Base-by-base conservation (phyloP, 1,140 invertebrate species). In the Drosophila ogumai region DNA sequence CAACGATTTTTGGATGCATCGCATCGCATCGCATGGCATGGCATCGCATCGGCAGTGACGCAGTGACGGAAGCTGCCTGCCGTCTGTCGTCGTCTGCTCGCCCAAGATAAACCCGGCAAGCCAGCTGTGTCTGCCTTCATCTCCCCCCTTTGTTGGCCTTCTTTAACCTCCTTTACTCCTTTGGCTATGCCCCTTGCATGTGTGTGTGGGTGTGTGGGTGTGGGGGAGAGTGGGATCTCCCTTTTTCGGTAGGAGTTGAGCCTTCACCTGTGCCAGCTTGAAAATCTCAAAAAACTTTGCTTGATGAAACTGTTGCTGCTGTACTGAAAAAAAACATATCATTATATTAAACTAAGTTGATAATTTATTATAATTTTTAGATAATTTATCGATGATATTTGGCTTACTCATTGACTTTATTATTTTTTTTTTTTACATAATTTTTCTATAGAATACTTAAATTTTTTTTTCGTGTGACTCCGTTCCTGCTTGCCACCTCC, bases 1-100 rank as follows among this genome's bases (percentile, higher is more conserved):
- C 84, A 88, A 88, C 84, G 80, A 84, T 88, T 87, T 87, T 87
- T 74, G 84, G 64, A 88, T 77, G 75, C 75, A 71, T 79, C 77
- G 60, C 41, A 52, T 79, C 64, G 60, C 41, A 40, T 58, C 40
- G 38, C 56, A 41, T 56, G 25, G 60, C 36, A 52, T 79, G 56
- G 60, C 41, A 40, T 58, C 56, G 38, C 56, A 41, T 56, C 63
- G 60, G 55, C 76, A 76, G 59, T 38, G 52, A 54, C 52, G 52
- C 36, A 64, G 36, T 75, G 79, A 82, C 82, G 75, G 85, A 87
- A 79, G 82, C 82, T 57, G 69, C 57, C 31, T 52, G 17, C 66
- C 50, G 60, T 22, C 67, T 71, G 67, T 50, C 52, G 34, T 34
- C 66, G 81, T 46, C 81, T 84, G 81, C 49, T 57, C 44, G 57